Conservation (phyloP, 2,888 invertebrate species). For the Chrysolina oricalcia region DNA sequence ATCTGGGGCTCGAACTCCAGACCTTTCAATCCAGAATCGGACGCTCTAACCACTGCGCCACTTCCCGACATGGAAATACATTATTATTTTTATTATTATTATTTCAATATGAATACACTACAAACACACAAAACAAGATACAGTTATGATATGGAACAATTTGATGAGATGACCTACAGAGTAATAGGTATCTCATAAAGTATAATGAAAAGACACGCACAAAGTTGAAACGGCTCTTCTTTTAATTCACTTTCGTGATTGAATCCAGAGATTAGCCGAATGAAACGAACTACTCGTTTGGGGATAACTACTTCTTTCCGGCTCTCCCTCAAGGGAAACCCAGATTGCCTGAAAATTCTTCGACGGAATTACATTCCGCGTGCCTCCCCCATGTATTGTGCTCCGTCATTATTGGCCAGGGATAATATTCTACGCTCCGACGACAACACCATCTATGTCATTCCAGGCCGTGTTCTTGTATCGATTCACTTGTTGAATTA, state of each 20-base stretch:
- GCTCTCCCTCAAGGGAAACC: not conserved
- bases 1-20: no score
- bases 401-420: constrained; percentile 11
- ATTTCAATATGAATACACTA: no score
- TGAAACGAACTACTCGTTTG: constrained; percentile 9
- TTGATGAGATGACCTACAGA: no score
- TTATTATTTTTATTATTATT: no score
- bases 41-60: no score
- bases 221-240: not conserved
- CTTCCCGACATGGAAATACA: no score
- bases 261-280: not conserved
- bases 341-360: constrained; percentile 17
- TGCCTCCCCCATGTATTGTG: constrained; percentile 9
- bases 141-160: no score
- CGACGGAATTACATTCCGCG: constrained; percentile 12
- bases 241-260: not conserved
- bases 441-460: constrained; percentile 15
- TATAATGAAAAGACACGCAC: not conserved
- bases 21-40: no score
- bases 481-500: constrained; percentile 44
- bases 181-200: no score
- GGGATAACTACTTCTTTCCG: constrained; percentile 14
- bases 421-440: constrained; percentile 15
- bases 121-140: no score
- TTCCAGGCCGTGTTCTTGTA: constrained; percentile 28